phyloP scores from a whole-genome alignment of 2,888 invertebrate genomes.

The Epirrita christyi region DNA sequence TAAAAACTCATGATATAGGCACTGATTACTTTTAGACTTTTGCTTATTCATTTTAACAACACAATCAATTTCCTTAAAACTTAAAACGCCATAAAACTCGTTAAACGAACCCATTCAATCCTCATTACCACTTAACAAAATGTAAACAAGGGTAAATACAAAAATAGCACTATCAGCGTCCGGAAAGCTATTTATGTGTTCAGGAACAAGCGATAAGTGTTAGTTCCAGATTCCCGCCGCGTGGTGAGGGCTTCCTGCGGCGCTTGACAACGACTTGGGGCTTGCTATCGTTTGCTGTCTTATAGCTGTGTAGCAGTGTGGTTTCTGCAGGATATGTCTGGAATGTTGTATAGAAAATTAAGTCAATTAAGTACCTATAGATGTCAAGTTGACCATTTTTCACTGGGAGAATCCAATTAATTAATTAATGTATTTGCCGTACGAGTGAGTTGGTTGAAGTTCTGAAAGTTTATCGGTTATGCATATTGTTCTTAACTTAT shows the following conservation, averaged over 20 bases:
- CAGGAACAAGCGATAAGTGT: conserved; percentile 42
- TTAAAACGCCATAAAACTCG: conserved; percentile 14
- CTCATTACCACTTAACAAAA: conserved; percentile 20
- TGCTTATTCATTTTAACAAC: too few relatives aligned
- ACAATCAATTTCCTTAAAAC: conserved; percentile 3
- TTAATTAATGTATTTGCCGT: too few relatives aligned
- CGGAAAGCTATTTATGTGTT: conserved; percentile 36
- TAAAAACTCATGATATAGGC: too few relatives aligned
- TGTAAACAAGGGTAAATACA: conserved; percentile 27
- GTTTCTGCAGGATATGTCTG: too few relatives aligned
- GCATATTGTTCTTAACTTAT: too few relatives aligned
- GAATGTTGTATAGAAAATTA: too few relatives aligned
- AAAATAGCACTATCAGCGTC: conserved; percentile 26
- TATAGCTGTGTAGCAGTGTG: conserved; percentile 12
- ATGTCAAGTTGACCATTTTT: too few relatives aligned
- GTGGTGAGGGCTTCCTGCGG: conserved; percentile 43
- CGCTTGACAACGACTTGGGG: conserved; percentile 22
- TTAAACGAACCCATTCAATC: conserved; percentile 19
- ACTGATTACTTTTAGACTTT: too few relatives aligned
- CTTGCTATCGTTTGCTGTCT: conserved; percentile 10
- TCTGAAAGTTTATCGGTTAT: too few relatives aligned
- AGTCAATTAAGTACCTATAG: too few relatives aligned
- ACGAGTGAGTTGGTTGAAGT: too few relatives aligned
- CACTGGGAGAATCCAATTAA: too few relatives aligned
- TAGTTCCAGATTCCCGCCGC: conserved; percentile 43